Base-by-base conservation (phyloP, 2,797 vertebrate species). In the Gephyroberyx darwinii region DNA sequence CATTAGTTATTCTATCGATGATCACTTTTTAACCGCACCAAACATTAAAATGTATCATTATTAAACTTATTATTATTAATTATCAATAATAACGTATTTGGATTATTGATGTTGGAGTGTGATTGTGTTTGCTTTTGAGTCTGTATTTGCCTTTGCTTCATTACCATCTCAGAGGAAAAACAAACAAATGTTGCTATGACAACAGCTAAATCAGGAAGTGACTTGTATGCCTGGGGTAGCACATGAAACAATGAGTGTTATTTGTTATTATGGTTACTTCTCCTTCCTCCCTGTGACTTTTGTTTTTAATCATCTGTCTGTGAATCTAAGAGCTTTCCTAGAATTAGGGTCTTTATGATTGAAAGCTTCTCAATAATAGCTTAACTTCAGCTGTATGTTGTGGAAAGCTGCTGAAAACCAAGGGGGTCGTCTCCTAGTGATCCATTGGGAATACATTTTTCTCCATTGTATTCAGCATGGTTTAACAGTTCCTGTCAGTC, bases 181-280 rank as follows among this genome's bases (percentile, higher is more conserved):
- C 43, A 58, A 77, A 71, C 17, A 81, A 33, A 8, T 41, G 35
- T 82, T 17, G n/a, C 81, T n/a, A 83, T 80, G 63, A 67, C 61
- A 84, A 84, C 76, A 31, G 41, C 19, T 65, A 43, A 86, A 86
- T 89, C 76, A 89, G 90, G 89, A 92, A 90, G 68, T 77, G 0
- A 58, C 33, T 69, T 53, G 3, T 39, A 16, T 26, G 26, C 14
- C 2, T 16, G 17, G 1, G 6, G 35, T 54, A 35, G 33, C 20
- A 37, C 37, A 7, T 43, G 16, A 52, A 52, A n/a, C 17, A 20
- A 70, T 12, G 54, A 72, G 69, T 80, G 57, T 2, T 37, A 2
- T 13, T 14, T 30, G 5, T 0, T 8, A 48, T 5, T 13, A 12
- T 41, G 5, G 5, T 64, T 9, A 59, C 4, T 14, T 17, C 65